Evolutionary conservation across 2,797 vertebrate genomes (phyloP).

Genomic region (Cuniculus paca): DNA sequence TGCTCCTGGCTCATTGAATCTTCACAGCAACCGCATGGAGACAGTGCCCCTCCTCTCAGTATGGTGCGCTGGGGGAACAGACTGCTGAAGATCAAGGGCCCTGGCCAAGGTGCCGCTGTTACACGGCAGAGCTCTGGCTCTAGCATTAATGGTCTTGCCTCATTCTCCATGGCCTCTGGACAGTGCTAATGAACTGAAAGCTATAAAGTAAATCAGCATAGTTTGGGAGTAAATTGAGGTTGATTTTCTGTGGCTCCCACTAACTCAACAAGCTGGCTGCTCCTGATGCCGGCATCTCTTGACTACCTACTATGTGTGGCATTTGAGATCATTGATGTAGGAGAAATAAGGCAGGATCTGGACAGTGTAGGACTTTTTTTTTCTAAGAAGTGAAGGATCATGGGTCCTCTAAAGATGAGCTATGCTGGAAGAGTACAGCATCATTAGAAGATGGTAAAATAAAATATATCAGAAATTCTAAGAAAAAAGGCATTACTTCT

Average conservation of each 20-base stretch:
- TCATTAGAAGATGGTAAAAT: not conserved
- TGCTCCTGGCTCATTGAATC: not conserved
- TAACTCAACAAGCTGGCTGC: not conserved
- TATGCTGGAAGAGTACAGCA: not conserved
- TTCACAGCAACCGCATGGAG: not conserved
- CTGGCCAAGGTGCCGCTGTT: no score
- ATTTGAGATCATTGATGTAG: not conserved
- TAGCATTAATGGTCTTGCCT: not conserved
- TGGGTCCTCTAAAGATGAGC: not conserved
- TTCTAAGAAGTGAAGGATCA: not conserved
- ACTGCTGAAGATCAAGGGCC: not conserved
- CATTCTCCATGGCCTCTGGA: not conserved
- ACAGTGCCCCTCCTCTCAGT: accelerated
- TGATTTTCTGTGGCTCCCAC: not conserved
- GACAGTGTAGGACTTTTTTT: no score
- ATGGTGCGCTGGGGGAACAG: not conserved
- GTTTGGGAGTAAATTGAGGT: not conserved
- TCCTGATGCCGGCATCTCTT: no score
- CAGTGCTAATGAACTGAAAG: not conserved
- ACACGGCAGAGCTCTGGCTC: not conserved
- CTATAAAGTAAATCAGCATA: not conserved
- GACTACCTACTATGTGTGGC: not conserved
- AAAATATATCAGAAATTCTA: not conserved
- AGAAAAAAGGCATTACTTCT: not conserved
- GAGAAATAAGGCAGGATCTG: not conserved